These are phyloP conservation scores for Abrostola tripartita DNA, from an alignment of 2,888 invertebrate genomes.

Conservation along the genomic window DNA sequence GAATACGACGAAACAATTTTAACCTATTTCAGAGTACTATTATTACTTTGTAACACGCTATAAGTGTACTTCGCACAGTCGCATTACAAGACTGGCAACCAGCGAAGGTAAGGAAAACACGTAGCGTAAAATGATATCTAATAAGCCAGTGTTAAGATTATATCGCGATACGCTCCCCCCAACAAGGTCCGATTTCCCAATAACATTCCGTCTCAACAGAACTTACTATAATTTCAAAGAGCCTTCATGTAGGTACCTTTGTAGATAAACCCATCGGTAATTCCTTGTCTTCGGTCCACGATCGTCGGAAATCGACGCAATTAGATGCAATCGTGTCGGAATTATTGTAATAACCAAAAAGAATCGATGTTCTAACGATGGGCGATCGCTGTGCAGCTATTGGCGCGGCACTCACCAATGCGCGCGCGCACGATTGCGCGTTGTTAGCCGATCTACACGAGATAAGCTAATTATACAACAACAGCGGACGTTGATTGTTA, in stretches of 20 bases:
- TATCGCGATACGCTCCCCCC: constrained; percentile 70
- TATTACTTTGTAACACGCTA: constrained; percentile 36
- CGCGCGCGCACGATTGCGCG: constrained; percentile 77
- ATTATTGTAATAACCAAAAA: constrained; percentile 88
- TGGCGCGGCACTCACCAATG: constrained; percentile 83
- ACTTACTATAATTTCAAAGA: constrained; percentile 57
- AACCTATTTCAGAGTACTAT: constrained; percentile 35
- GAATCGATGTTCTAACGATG: constrained; percentile 83
- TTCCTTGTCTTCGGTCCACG: constrained; percentile 74
- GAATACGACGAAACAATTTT: constrained; percentile 13
- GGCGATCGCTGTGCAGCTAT: constrained; percentile 76
- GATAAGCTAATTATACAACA: constrained; percentile 85
- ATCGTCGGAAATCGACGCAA: constrained; percentile 83
- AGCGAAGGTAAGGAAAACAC: constrained; percentile 68
- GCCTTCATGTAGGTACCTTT: constrained; percentile 59
- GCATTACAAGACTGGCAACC: constrained; percentile 40
- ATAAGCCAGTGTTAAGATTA: constrained; percentile 74
- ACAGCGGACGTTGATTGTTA: constrained; percentile 75
- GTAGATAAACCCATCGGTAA: constrained; percentile 73
- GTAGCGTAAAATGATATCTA: constrained; percentile 75
- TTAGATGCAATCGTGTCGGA: constrained; percentile 85
- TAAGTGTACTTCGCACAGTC: constrained; percentile 45
- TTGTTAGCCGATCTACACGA: constrained; percentile 78
- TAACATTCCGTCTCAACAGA: constrained; percentile 41
- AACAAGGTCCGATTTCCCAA: constrained; percentile 66